Evolutionary conservation across 1,140 invertebrate genomes (phyloP).

Genomic region (Stegodyphus mimosarum): DNA sequence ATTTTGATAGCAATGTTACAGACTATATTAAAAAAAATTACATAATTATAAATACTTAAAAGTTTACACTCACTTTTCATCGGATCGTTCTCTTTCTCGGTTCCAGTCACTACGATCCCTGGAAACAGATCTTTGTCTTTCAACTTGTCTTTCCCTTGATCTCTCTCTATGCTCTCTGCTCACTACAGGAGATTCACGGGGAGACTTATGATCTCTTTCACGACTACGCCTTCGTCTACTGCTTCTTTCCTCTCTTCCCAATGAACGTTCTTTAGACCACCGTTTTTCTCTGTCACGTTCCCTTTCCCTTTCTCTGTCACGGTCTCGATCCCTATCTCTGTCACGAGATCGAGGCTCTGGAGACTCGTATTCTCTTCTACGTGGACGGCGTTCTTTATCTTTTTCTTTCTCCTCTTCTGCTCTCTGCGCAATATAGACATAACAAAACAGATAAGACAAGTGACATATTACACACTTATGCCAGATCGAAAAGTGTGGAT

Average conservation of each 20-base stretch:
- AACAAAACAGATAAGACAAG: not conserved
- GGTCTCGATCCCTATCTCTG: constrained; percentile 64
- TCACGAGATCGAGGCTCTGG: constrained; percentile 63
- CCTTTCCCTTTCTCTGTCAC: constrained; percentile 64
- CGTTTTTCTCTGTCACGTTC: constrained; percentile 63
- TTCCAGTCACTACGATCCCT: constrained; percentile 45
- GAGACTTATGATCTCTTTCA: constrained; percentile 59
- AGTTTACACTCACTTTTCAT: constrained; percentile 41
- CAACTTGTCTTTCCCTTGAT: constrained; percentile 62
- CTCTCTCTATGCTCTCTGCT: constrained; percentile 14
- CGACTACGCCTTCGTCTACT: constrained; percentile 56
- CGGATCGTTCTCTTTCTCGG: constrained; percentile 25
- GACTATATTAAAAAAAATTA: no score
- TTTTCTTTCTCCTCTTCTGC: constrained; percentile 67
- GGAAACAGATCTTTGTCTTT: constrained; percentile 55
- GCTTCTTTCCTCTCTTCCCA: constrained; percentile 55
- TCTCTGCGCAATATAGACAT: constrained; percentile 58
- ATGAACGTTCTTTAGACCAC: constrained; percentile 61
- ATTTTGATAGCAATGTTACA: no score
- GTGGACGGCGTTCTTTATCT: constrained; percentile 63
- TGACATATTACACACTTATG: not conserved
- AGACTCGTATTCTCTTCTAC: constrained; percentile 42
- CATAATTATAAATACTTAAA: not conserved
- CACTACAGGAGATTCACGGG: constrained; percentile 40
- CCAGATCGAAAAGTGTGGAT: not conserved